Evolutionary conservation across 2,888 invertebrate genomes (phyloP), one percentile per base, ranked within the genome.

Genomic region (Uloborus plumipes): DNA sequence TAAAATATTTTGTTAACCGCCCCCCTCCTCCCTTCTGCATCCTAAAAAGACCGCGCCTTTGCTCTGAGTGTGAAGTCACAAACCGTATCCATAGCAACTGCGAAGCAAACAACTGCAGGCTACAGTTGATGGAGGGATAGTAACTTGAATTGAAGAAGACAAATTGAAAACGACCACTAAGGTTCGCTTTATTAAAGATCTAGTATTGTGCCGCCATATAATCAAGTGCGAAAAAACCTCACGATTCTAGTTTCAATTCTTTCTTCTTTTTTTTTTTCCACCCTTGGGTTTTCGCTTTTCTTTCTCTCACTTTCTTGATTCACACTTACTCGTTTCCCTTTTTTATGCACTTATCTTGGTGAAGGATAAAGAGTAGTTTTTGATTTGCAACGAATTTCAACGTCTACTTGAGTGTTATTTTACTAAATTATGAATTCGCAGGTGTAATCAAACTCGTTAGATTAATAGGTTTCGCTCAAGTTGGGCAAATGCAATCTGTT

Each of bases 221-320:
- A 81, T 81, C 80, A 81, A 74, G 70, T 64, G 64, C 31, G 50
- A 49, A 58, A 75, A 61, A 73, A 65, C 49, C 49, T 75, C 80
- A 81, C 79, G 79, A 80, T 65, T 80, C 62, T 66, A 18, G 49
- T 39, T 14, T 22, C 18, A 47, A 50, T 66, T 50, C 50, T 50
- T 22, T 18, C 18, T 50, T 66, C 20, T 15, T 18, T 66, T 66
- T 66, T 51, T 66, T 15, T 51, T 51, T 50, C 22, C 66, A 66
- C n/a, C 50, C 20, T 66, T 66, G 2, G 20, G 51, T 39, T 62
- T 62, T 6, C 11, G 18, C 11, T 53, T 9, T 9, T 18, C 1
- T 55, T 55, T 55, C n/a, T 20, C 13, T 0, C 18, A 18, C 18
- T 55, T 55, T 55, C 18, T 14, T 55, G n/a, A 55, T 18, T 20